Evolutionary conservation across 2,888 invertebrate species (phyloP).

Genomic region (Cartodere bifasciata): DNA sequence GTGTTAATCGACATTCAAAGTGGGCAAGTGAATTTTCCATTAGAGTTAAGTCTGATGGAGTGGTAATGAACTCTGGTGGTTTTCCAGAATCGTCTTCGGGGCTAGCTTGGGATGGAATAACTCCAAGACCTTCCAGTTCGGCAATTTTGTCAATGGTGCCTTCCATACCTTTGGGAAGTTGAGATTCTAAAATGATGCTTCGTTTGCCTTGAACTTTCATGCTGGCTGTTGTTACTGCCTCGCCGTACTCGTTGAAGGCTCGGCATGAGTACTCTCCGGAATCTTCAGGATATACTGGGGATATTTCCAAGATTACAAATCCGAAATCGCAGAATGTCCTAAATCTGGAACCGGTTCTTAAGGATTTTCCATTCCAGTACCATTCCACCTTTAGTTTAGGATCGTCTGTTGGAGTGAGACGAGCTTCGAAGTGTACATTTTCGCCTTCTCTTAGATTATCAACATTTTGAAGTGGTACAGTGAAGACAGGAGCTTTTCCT

Average conservation of each 20-base stretch:
- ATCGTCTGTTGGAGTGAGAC: slow-evolving; percentile 81
- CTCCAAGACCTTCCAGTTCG: slow-evolving; percentile 75
- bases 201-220: slow-evolving; percentile 88
- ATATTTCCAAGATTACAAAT: slow-evolving; percentile 92
- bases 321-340: slow-evolving; percentile 97
- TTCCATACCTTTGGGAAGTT: slow-evolving; percentile 86
- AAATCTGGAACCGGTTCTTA: slow-evolving; percentile 82
- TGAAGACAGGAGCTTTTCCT: slow-evolving; percentile 82
- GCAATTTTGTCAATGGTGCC: slow-evolving; percentile 89
- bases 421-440: slow-evolving; percentile 82
- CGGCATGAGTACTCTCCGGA: slow-evolving; percentile 85
- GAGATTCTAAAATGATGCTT: slow-evolving; percentile 83
- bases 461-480: slow-evolving; percentile 75
- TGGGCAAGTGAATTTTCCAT: slow-evolving; percentile 82
- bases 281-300: slow-evolving; percentile 93
- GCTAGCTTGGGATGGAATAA: slow-evolving; percentile 48
- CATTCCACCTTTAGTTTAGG: slow-evolving; percentile 84
- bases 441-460: slow-evolving; percentile 83
- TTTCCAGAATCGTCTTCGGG: slow-evolving; percentile 74
- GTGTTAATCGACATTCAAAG: slow-evolving; percentile 81
- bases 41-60: slow-evolving; percentile 71
- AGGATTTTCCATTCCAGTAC: slow-evolving; percentile 87
- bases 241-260: slow-evolving; percentile 78
- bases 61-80: slow-evolving; percentile 82
- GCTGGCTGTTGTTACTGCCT: slow-evolving; percentile 78